Base-by-base conservation (phyloP, 1,140 invertebrate species). In the Drosophila navojoa region DNA sequence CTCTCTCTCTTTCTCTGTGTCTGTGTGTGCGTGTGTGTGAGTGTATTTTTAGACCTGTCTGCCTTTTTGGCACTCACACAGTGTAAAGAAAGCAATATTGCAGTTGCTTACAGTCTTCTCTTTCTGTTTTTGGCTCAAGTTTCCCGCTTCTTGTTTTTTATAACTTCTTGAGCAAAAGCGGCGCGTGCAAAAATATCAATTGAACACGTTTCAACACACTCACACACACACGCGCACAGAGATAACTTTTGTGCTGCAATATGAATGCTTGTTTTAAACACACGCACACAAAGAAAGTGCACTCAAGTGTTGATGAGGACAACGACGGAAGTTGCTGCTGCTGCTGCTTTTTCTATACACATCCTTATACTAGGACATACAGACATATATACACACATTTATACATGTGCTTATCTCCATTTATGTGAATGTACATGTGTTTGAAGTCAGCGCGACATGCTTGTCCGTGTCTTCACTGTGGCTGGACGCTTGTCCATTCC, bases 111-210 rank as follows among this genome's bases (percentile, higher is more conserved):
- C n/a, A 13, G 40, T 44, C 32, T 60, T 54, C 10, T 47, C n/a
- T 54, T 5, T 45, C 42, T 45, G 9, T 58, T 72, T 57, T 61
- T 57, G 55, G 54, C 67, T 49, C 70, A 72, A 71, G 69, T 71
- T 66, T 38, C 27, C 66, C 64, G 61, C 67, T 76, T 79, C 79
- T 80, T 89, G 79, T 79, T 82, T 79, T 90, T 86, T 90, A 86
- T 80, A 90, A 81, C 69, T 90, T 86, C 81, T 79, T 85, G 52
- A 49, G 72, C 60, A 59, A 68, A 67, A 59, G 72, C 69, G 62
- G 84, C 82, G 84, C 82, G 84, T 79, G 89, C 77, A 81, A 67
- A 90, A 90, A 91, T 84, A 91, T 84, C 87, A 90, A 90, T 90
- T 90, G 87, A 90, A 90, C 87, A 90, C 87, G 87, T 90, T 90